Base-by-base conservation (phyloP, 2,113 vertebrate species). In the Vicugna pacos region DNA sequence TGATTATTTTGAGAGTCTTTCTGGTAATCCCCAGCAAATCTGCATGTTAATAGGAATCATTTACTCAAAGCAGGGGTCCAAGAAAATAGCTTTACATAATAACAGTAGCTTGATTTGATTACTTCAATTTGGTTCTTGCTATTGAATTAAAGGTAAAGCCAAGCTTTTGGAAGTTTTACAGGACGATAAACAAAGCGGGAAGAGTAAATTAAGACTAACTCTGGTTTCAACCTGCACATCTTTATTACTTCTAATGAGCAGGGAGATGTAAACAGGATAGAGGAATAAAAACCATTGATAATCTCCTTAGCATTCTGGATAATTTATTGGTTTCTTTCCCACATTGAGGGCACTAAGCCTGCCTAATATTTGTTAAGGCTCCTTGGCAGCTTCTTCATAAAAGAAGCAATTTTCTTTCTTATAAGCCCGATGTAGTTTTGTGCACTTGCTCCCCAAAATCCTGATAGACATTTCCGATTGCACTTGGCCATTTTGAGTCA, bases 31-130 rank as follows among this genome's bases (percentile, higher is more conserved):
- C 89, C 96, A 97, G 97, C 97, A 98, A 98, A 98, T 98, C 97
- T 98, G 97, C 98, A 98, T 98, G 97, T 98, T 98, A 98, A 98
- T 98, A 95, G 97, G 97, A 97, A 97, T 98, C 95, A 97, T 98
- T 98, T 98, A 98, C 97, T 94, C 97, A 69, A 93, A 98, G 97
- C 98, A 94, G 94, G 96, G 94, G 95, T 58, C 85, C 97, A 32
- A 90, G 94, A 81, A 96, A 97, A 94, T 94, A 97, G 98, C 97
- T 98, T 98, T 98, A 97, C 97, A 98, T 98, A 98, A 97, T 98
- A 97, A 98, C 83, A 26, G 24, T 89, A 95, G 95, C 97, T 98
- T 90, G 98, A 97, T 97, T 98, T 97, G 97, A 98, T 98, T 72
- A 77, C 95, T 96, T 90, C 80, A 90, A 85, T 97, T 97, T 92